Evolutionary conservation across 2,888 invertebrate species (phyloP).

Genomic region (Lasioglossum zephyrum): DNA sequence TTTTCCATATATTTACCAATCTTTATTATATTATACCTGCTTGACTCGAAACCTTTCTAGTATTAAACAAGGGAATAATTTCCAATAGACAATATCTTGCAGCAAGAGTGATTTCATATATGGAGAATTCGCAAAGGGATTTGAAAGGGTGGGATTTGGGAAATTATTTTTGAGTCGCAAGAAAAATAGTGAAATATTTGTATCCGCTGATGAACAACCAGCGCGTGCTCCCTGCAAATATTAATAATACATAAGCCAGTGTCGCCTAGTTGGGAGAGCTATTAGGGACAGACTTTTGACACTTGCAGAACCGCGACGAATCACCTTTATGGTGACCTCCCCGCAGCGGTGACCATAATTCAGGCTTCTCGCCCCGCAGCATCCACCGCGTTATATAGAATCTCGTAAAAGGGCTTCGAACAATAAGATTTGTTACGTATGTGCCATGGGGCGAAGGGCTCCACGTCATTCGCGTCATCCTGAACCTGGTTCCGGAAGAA

Average conservation of each 20-base stretch:
- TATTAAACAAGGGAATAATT: neutral
- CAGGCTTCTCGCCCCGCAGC: constrained; percentile 71
- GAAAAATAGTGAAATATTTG: neutral
- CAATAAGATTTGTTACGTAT: constrained; percentile 72
- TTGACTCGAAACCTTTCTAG: neutral
- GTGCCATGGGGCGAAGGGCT: constrained; percentile 62
- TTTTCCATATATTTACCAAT: too few relatives aligned
- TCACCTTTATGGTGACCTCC: constrained; percentile 80
- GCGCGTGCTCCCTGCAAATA: constrained; percentile 42
- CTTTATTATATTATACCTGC: neutral
- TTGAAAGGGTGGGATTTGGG: neutral
- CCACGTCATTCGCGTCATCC: constrained; percentile 24
- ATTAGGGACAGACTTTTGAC: constrained; percentile 82
- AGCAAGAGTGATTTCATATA: neutral
- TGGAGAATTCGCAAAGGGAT: neutral
- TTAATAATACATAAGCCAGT: constrained; percentile 79
- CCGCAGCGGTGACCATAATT: constrained; percentile 77
- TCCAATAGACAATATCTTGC: neutral
- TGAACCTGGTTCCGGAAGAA: neutral
- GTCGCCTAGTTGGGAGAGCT: constrained; percentile 71
- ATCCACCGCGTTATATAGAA: constrained; percentile 63
- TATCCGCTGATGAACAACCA: neutral
- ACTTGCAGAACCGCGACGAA: constrained; percentile 83
- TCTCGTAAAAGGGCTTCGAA: constrained; percentile 68
- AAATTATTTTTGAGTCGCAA: neutral